Conservation (phyloP, 2,113 vertebrate genomes). For the Chlamydotis undulata region DNA sequence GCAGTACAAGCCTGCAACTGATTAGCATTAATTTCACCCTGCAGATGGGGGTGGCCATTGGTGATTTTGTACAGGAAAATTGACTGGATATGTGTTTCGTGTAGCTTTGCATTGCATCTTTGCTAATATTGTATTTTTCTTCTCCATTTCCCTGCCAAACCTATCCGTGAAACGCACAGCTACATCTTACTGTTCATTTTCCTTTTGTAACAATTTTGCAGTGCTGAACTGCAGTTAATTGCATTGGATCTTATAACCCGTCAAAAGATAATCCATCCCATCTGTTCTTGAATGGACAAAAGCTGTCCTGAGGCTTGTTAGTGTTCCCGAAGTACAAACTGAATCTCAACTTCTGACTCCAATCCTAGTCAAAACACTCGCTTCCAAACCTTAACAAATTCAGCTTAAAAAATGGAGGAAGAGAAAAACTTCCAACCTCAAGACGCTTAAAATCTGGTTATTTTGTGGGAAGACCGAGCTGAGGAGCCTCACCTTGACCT, state of each 20-base stretch:
- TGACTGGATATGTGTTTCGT: not conserved
- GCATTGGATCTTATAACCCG: not conserved
- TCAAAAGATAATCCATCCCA: conserved; percentile 13
- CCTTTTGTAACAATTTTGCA: not conserved
- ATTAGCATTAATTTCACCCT: conserved; percentile 44
- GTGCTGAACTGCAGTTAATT: not conserved
- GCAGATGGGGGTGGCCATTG: not conserved
- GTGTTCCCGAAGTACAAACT: not conserved
- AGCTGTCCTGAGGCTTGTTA: not conserved
- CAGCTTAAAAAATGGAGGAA: not conserved
- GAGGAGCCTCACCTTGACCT: not conserved
- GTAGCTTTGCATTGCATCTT: not conserved
- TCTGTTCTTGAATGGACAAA: conserved; percentile 13
- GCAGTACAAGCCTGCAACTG: conserved; percentile 50
- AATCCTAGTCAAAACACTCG: not conserved
- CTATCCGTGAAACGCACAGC: not conserved
- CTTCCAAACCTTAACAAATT: not conserved
- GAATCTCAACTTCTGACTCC: not conserved
- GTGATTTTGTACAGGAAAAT: not conserved
- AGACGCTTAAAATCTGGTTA: not conserved
- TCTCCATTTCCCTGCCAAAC: not conserved
- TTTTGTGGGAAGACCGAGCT: not conserved
- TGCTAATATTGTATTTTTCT: not conserved
- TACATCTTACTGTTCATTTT: not conserved
- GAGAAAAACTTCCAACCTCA: not conserved